Conservation (phyloP, 2,113 vertebrate species). For the Rhynchopsitta pachyrhyncha region DNA sequence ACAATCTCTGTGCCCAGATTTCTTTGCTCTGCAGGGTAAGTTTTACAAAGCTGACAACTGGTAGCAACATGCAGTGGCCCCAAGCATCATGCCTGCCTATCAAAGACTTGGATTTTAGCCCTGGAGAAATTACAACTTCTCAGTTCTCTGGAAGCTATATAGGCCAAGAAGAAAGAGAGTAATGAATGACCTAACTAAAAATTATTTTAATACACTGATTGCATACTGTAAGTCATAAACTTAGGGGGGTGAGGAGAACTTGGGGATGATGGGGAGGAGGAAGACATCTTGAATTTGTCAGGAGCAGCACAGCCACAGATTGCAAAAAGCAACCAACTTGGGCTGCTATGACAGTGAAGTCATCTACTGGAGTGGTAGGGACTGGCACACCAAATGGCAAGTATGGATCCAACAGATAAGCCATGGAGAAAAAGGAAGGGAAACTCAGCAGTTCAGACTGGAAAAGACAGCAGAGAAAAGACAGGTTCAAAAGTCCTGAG, state of each 20-base stretch:
- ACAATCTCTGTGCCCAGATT: slow-evolving; percentile 36
- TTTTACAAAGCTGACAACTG: slow-evolving; percentile 49
- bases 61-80: slow-evolving; percentile 56
- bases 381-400: neutral
- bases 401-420: neutral
- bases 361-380: neutral
- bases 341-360: neutral
- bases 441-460: neutral
- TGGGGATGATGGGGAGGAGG: neutral
- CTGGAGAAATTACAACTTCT: slow-evolving; percentile 57
- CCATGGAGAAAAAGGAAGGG: neutral
- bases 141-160: slow-evolving; percentile 30
- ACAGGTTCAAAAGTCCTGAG: neutral
- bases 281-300: neutral
- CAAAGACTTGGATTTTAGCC: slow-evolving; percentile 65
- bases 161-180: neutral
- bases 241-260: neutral
- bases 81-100: slow-evolving; percentile 37
- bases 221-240: neutral
- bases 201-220: neutral
- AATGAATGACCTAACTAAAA: slow-evolving; percentile 34
- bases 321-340: neutral
- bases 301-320: neutral
- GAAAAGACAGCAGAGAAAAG: neutral
- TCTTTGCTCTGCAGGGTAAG: slow-evolving; percentile 56